Evolutionary conservation across 2,888 invertebrate species (phyloP), one percentile per base, ranked within the genome.

Genomic region (Drosophila tripunctata): DNA sequence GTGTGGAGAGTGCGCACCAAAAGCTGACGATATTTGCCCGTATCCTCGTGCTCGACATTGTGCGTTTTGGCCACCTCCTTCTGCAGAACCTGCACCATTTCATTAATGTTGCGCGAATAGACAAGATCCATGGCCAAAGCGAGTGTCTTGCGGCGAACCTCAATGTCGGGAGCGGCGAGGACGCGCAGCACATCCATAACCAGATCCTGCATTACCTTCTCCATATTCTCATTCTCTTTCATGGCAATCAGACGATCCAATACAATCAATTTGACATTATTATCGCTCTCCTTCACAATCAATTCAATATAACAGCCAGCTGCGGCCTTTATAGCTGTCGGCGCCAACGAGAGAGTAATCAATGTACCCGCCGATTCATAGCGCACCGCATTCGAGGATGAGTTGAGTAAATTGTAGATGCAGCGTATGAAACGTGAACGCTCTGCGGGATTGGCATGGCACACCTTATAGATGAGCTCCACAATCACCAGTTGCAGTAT

Each of bases 341-440:
- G 99, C 1, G 99, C 99, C 88, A 95, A 96, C n/a, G 98, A 98
- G 8, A 99, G 93, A 0, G 99, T 99, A 57, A 99, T 96, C 55
- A 99, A 93, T 4, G 99, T 99, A 33, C 99, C 99, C 40, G 99
- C 99, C 10, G 99, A 98, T 93, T 99, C 99, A 91, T 99, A 99
- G 27, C 99, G 94, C 22, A 99, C 99, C 35, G 99, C 99, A 31
- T 99, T 96, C 87, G 98, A 98, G 47, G 94, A 94, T 0, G 99
- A 98, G 92, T 99, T 99, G 57, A 99, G 93, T 67, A 99, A 93
- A 90, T 98, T 99, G 92, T 99, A 99, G 90, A 99, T 99, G 89
- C 99, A 99, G 68, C 99, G 95, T 89, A 99, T 99, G 92, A 99
- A 99, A 35, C 98, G 94, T 0, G 99, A 96, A 14, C 99, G 94